A percentile compares a stretch with the other conserved stretches of the same genome.
phyloP scores from a whole-genome alignment of 2,113 vertebrate genomes.

The Mirza zaza region DNA sequence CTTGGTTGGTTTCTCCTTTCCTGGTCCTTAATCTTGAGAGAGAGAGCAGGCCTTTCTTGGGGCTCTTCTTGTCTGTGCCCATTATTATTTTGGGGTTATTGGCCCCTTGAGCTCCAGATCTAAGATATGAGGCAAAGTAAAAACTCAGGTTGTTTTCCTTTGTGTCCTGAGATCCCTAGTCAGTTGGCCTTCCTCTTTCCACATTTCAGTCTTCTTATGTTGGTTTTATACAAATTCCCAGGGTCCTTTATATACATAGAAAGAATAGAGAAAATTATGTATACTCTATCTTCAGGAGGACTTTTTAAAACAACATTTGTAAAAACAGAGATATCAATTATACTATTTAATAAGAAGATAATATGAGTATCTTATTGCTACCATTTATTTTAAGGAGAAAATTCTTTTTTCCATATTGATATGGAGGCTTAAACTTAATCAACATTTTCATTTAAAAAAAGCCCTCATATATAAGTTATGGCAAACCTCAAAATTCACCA shows the following conservation, averaged over 20 bases:
- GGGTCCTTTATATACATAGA: no score
- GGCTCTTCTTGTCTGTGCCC: neutral
- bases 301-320: neutral
- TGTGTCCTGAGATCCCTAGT: neutral
- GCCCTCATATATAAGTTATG: neutral
- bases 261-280: neutral
- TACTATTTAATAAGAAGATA: neutral
- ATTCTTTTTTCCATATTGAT: neutral
- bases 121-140: neutral
- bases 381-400: neutral
- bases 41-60: neutral
- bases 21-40: neutral
- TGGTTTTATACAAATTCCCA: neutral
- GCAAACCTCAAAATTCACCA: neutral
- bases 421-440: neutral
- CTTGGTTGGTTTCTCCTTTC: neutral
- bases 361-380: neutral
- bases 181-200: neutral
- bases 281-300: neutral
- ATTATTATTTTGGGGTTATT: neutral
- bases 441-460: neutral
- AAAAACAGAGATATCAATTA: neutral
- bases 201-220: neutral
- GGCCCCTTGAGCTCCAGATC: neutral
- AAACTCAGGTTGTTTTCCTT: neutral